These are phyloP conservation scores for Bos javanicus DNA, from an alignment of 2,113 vertebrate species.

Conservation along the genomic window DNA sequence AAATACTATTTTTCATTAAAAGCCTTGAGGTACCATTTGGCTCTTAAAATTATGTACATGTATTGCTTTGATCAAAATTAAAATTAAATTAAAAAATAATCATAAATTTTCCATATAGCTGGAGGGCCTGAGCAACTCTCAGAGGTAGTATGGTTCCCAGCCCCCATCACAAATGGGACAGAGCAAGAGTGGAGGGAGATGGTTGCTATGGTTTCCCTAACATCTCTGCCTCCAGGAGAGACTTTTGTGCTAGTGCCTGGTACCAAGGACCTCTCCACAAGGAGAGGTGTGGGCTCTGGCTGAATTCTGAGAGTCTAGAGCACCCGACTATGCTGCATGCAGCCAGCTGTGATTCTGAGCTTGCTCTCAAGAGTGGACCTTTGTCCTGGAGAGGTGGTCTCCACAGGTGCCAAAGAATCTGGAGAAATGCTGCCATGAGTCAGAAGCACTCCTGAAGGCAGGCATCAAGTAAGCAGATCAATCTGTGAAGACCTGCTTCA, in stretches of 20 bases:
- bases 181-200: background rate
- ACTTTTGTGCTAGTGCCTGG: background rate
- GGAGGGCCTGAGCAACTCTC: constrained; percentile 40
- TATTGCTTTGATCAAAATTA: constrained; percentile 60
- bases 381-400: background rate
- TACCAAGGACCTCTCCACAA: background rate
- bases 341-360: background rate
- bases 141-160: background rate
- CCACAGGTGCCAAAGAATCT: background rate
- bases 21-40: background rate
- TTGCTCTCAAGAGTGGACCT: background rate
- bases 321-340: background rate
- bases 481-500: background rate
- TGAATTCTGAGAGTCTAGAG: background rate
- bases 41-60: constrained; percentile 67
- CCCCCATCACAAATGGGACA: background rate
- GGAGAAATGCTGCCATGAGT: background rate
- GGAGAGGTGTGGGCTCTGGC: background rate
- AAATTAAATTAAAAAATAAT: constrained; percentile 64
- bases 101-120: constrained; percentile 48
- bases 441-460: background rate
- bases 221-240: constrained; percentile 29
- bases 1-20: background rate
- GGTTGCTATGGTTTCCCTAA: constrained; percentile 61
- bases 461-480: background rate